These are phyloP conservation scores for Nomia melanderi DNA, from an alignment of 1,140 invertebrate genomes.

Conservation along the genomic window DNA sequence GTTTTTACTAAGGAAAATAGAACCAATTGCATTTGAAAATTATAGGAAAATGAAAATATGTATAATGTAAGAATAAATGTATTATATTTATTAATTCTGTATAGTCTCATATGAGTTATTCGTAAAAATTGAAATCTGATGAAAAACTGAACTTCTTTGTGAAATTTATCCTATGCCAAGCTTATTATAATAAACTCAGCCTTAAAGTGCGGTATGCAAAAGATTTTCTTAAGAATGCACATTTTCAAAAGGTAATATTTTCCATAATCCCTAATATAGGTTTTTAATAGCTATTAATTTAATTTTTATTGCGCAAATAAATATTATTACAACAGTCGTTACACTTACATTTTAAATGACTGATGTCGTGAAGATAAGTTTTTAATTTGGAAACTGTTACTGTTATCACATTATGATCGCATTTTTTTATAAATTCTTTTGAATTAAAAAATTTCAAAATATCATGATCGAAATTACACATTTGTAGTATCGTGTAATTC, in stretches of 20 bases:
- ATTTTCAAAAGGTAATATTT: too few relatives aligned
- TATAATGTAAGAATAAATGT: not conserved
- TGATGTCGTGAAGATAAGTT: not conserved
- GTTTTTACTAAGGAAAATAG: not conserved
- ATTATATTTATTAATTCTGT: constrained; percentile 8
- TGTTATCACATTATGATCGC: constrained; percentile 18
- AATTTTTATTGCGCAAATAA: constrained; percentile 10
- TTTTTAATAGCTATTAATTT: not conserved
- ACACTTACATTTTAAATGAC: constrained; percentile 25
- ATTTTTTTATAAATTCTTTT: not conserved
- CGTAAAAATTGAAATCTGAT: not conserved
- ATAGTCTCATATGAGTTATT: not conserved
- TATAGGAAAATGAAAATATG: not conserved
- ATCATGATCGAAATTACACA: too few relatives aligned
- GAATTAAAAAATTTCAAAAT: not conserved
- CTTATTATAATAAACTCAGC: not conserved
- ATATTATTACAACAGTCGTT: constrained; percentile 2
- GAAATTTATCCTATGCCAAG: not conserved
- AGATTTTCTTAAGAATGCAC: too few relatives aligned
- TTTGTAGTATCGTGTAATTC: too few relatives aligned
- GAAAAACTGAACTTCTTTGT: too few relatives aligned
- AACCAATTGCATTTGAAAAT: not conserved
- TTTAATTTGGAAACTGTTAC: not conserved
- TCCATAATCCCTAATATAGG: too few relatives aligned
- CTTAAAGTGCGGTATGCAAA: too few relatives aligned